Evolutionary conservation across 1,140 invertebrate genomes (phyloP).

Genomic region (Atta colombica): DNA sequence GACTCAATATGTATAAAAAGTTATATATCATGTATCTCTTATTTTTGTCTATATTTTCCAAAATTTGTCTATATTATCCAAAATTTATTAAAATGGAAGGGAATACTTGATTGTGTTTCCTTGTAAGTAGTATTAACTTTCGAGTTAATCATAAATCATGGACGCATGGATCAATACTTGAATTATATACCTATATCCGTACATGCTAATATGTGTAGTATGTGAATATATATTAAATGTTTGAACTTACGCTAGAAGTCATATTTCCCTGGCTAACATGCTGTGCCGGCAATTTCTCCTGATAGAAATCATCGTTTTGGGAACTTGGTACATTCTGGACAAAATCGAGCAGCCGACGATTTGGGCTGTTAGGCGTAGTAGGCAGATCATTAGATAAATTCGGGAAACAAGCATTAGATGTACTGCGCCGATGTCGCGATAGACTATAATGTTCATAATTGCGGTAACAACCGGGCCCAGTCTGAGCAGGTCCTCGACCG

Average conservation of each 20-base stretch:
- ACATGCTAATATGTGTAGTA: neutral
- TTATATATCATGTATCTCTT: no score
- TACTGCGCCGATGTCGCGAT: conserved; percentile 88
- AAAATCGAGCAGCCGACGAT: conserved; percentile 85
- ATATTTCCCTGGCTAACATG: conserved; percentile 83
- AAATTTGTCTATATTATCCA: no score
- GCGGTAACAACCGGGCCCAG: conserved; percentile 93
- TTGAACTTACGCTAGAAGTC: conserved; percentile 84
- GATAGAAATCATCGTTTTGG: conserved; percentile 84
- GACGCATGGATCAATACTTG: neutral
- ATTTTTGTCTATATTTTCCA: no score
- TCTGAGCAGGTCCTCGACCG: conserved; percentile 90
- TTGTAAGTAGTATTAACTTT: neutral
- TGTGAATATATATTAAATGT: neutral
- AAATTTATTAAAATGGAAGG: no score
- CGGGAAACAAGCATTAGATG: conserved; percentile 88
- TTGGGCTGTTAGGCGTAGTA: conserved; percentile 85
- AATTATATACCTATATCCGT: no score
- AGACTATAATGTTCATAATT: conserved; percentile 92
- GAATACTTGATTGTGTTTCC: no score
- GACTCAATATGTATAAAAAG: no score
- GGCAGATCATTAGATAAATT: conserved; percentile 87
- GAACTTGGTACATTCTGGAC: conserved; percentile 84
- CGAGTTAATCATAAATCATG: neutral
- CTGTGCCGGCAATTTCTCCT: conserved; percentile 83